These are phyloP conservation scores for Erythrolamprus reginae DNA, from an alignment of 2,113 vertebrate species.

Conservation along the genomic window DNA sequence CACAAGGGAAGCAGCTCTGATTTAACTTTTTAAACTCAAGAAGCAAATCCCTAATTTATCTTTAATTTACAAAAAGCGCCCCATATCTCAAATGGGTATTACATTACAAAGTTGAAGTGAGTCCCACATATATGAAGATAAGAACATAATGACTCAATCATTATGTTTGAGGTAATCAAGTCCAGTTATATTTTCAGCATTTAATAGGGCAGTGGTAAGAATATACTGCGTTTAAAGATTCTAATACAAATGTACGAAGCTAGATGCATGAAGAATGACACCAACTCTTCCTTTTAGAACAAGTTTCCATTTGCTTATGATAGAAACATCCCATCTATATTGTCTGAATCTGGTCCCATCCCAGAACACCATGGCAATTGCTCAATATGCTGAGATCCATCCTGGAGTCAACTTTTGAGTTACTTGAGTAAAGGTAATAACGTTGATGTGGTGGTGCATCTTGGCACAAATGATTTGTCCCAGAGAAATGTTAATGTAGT, in stretches of 20 bases:
- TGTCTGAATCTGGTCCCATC: neutral
- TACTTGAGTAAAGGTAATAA: no score
- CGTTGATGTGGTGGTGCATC: no score
- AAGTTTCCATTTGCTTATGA: neutral
- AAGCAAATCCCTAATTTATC: neutral
- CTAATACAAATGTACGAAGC: neutral
- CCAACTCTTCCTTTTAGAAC: neutral
- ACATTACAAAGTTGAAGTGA: neutral
- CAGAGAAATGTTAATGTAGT: no score
- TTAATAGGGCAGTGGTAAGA: neutral
- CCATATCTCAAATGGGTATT: neutral
- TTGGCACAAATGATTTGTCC: no score
- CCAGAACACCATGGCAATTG: conserved; percentile 28
- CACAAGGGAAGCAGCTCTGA: neutral
- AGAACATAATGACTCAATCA: neutral
- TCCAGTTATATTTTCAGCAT: neutral
- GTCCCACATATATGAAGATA: neutral
- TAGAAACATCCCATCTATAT: conserved; percentile 12
- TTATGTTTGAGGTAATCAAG: neutral
- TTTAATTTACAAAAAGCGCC: neutral
- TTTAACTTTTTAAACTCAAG: neutral
- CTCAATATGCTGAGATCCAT: conserved; percentile 32
- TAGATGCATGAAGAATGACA: neutral
- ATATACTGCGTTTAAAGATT: neutral
- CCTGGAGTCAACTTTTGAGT: conserved; percentile 24